Conservation (phyloP, 2,113 vertebrate species). For the Cettia cetti region DNA sequence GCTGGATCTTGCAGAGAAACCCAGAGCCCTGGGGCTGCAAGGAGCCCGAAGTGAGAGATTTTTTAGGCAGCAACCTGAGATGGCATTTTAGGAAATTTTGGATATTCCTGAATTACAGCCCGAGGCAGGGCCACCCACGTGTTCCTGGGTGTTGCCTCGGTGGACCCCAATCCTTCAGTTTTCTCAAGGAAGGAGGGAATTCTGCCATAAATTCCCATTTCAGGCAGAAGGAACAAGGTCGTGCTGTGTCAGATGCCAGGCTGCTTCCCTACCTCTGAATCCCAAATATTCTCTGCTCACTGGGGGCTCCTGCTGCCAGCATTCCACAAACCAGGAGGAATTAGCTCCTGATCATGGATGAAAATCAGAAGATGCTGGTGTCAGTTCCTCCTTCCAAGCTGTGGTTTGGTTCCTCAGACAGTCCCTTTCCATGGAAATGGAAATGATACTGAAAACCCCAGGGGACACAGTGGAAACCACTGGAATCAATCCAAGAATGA, state of each 20-base stretch:
- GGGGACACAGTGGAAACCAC: not conserved
- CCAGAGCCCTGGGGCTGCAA: not conserved
- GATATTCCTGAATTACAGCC: not conserved
- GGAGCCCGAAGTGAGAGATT: not conserved
- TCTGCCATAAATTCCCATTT: not conserved
- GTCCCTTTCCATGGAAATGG: not conserved
- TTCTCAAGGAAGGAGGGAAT: not conserved
- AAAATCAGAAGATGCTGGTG: not conserved
- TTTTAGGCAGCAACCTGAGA: not conserved
- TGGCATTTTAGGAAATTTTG: not conserved
- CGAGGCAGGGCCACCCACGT: not conserved
- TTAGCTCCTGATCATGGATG: not conserved
- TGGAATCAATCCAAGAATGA: not conserved
- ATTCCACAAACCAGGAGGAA: not conserved
- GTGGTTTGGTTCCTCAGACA: not conserved
- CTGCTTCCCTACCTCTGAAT: not conserved
- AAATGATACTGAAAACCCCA: not conserved
- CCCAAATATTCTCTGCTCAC: not conserved
- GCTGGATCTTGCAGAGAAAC: not conserved
- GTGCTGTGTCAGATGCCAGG: not conserved
- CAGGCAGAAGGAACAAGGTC: not conserved
- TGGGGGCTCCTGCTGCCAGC: not conserved
- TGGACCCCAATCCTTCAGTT: not conserved
- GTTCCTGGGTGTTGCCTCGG: not conserved
- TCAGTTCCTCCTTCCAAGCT: not conserved